Base-by-base conservation (phyloP, 2,888 invertebrate species). In the Agrenia bidenticulata region DNA sequence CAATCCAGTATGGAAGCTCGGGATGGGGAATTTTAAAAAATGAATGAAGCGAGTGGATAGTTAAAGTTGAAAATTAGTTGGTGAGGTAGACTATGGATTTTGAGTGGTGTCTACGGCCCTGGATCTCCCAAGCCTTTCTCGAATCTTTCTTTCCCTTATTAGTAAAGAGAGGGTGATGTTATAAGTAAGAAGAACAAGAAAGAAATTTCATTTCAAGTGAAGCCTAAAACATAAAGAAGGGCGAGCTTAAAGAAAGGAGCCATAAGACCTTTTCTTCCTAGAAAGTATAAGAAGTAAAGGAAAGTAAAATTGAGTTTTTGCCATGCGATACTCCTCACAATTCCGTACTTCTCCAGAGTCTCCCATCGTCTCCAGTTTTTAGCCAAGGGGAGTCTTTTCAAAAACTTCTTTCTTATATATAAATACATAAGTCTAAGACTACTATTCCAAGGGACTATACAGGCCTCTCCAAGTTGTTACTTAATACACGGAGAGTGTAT, bases 301-400 rank as follows among this genome's bases (percentile, higher is more conserved):
- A 51, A 55, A 61, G 55, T 49, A 61, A 55, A 62, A 61, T 41
- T 61, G 32, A 61, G 50, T 53, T 61, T 54, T 61, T 51, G 7
- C 51, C 39, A 17, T 55, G 24, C 55, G n/a, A 17, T 13, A 15
- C 23, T 51, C 51, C 21, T 15, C 15, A 51, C 51, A 4, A 55
- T 21, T 55, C 55, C 19, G 13, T 54, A 39, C 42, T 53, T 45
- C 39, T 21, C n/a, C n/a, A n/a, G n/a, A n/a, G n/a, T n/a, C n/a
- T n/a, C n/a, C n/a, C n/a, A n/a, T n/a, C n/a, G n/a, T n/a, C n/a
- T 58, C 45, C 64, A 39, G 51, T 56, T 67, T 58, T 62, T 64
- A 68, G 68, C 68, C 68, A 68, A 62, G 61, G 68, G 68, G 68
- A 68, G 68, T 67, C 66, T 69, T 66, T 63, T 64, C 61, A 63